A percentile compares a stretch with the other conserved stretches of the same genome.
phyloP scores from a whole-genome alignment of 2,888 invertebrate species.

The Oscheius sp. region DNA sequence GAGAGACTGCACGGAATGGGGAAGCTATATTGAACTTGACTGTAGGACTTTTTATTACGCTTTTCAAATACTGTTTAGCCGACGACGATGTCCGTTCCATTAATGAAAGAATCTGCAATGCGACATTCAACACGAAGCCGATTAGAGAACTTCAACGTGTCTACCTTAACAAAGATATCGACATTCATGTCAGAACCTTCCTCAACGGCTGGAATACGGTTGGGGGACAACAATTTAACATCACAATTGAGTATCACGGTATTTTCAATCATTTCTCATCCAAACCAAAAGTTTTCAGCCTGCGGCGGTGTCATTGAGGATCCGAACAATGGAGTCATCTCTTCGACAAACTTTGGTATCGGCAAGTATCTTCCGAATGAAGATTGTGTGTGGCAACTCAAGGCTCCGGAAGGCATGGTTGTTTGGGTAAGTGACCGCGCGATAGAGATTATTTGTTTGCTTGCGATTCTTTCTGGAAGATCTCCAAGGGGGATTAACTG shows the following conservation, averaged over 20 bases:
- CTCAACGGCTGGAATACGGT: neutral
- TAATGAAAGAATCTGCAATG: constrained; percentile 48
- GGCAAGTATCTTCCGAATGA: constrained; percentile 59
- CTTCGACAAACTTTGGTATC: constrained; percentile 53
- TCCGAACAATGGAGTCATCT: constrained; percentile 51
- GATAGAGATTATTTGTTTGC: neutral
- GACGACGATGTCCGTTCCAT: constrained; percentile 19
- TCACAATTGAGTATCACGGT: constrained; percentile 12
- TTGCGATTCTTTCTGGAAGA: constrained; percentile 8
- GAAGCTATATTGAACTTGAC: constrained; percentile 39
- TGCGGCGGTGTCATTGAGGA: constrained; percentile 57
- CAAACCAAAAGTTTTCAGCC: constrained; percentile 36
- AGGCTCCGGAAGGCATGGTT: constrained; percentile 67
- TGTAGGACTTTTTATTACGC: constrained; percentile 3
- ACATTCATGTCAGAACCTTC: constrained; percentile 36
- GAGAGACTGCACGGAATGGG: constrained; percentile 32
- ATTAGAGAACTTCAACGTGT: constrained; percentile 1
- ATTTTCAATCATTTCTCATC: neutral
- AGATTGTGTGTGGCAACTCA: constrained; percentile 65
- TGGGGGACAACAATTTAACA: neutral
- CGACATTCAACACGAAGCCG: constrained; percentile 37
- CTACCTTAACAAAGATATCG: constrained; percentile 44
- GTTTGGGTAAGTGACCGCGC: constrained; percentile 51
- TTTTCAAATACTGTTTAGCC: neutral
- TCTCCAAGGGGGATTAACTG: neutral